phyloP scores from a whole-genome alignment of 2,113 vertebrate species.

The Caloenas nicobarica region DNA sequence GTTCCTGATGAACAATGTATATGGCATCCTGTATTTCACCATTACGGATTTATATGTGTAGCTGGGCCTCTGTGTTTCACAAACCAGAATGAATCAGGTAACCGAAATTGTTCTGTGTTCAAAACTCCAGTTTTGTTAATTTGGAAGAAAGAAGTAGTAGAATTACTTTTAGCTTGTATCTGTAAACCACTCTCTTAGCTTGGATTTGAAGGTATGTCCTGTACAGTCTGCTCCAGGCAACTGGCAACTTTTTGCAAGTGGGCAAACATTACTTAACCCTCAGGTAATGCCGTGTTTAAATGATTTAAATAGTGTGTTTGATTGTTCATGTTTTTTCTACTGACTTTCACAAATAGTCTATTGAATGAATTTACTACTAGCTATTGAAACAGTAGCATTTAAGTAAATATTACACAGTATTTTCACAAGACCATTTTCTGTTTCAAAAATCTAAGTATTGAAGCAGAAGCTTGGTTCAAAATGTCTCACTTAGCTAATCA shows the following conservation, averaged over 20 bases:
- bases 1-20: not conserved
- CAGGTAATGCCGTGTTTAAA: not conserved
- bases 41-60: not conserved
- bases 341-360: not conserved
- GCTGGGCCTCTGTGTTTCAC: not conserved
- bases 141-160: not conserved
- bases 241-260: not conserved
- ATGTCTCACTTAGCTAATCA: conserved; percentile 27
- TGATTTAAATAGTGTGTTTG: conserved; percentile 20
- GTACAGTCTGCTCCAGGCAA: not conserved
- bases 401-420: conserved; percentile 16
- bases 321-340: conserved; percentile 10
- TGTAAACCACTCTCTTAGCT: not conserved
- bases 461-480: conserved; percentile 3
- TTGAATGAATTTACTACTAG: conserved; percentile 31
- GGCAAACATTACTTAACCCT: not conserved
- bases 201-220: not conserved
- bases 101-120: not conserved
- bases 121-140: not conserved
- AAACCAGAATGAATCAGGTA: not conserved
- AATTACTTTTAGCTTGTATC: not conserved
- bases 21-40: not conserved
- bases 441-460: not conserved
- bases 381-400: conserved; percentile 26
- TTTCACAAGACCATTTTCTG: conserved; percentile 20